phyloP scores from a whole-genome alignment of 2,797 vertebrate species.

The Odontamblyopus rebecca region DNA sequence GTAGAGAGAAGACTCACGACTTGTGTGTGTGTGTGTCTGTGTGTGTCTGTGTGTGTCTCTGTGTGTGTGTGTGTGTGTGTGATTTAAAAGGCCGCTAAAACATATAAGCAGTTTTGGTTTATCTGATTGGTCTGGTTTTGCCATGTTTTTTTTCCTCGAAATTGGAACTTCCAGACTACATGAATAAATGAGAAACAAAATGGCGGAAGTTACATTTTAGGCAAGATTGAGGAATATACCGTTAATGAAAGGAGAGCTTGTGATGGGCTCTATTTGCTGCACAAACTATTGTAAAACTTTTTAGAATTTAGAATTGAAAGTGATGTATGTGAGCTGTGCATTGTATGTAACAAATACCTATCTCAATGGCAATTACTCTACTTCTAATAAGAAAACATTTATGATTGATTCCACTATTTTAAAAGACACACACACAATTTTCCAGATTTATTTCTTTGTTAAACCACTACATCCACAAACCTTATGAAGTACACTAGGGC shows the following conservation, averaged over 20 bases:
- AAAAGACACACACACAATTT: too few relatives aligned
- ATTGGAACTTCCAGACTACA: conserved; percentile 8
- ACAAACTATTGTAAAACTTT: neutral
- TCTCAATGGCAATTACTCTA: neutral
- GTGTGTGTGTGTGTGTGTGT: conserved; percentile 19
- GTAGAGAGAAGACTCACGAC: conserved; percentile 46
- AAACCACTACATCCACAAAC: too few relatives aligned
- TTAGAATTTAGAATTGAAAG: neutral
- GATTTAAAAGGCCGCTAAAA: conserved; percentile 65
- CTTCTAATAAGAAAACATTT: too few relatives aligned
- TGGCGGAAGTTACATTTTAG: neutral
- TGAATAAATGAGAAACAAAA: neutral
- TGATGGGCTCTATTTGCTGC: neutral
- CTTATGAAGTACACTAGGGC: too few relatives aligned
- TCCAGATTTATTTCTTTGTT: too few relatives aligned
- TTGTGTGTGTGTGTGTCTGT: conserved; percentile 37
- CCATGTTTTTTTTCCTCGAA: neutral
- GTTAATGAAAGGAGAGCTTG: neutral
- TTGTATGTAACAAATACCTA: too few relatives aligned
- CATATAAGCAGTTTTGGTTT: conserved; percentile 20
- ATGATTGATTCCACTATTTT: too few relatives aligned
- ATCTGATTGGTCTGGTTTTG: conserved; percentile 17
- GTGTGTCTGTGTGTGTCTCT: conserved; percentile 16
- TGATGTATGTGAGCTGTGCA: neutral
- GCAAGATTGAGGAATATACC: neutral